These are phyloP conservation scores for Drosophila acutilabella DNA, from an alignment of 2,888 invertebrate species.

Conservation along the genomic window DNA sequence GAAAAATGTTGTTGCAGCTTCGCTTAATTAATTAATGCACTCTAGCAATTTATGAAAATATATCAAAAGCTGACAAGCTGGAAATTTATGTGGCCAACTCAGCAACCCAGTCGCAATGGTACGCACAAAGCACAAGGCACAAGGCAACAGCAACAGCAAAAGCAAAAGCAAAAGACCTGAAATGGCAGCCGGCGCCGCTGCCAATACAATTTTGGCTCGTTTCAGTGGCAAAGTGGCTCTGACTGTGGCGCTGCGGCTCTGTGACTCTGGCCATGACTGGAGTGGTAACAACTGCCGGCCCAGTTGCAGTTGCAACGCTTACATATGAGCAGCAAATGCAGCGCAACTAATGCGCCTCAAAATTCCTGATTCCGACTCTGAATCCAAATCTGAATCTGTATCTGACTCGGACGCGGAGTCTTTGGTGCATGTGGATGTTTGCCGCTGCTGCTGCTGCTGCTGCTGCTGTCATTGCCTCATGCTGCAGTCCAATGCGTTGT, in stretches of 20 bases:
- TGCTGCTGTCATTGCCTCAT: conserved; percentile 47
- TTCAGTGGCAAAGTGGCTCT: conserved; percentile 61
- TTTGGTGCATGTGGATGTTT: conserved; percentile 5
- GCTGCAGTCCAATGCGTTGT: conserved; percentile 68
- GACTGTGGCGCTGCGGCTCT: conserved; percentile 23
- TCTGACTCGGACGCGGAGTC: neutral
- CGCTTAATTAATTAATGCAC: conserved; percentile 85
- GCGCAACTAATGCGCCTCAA: conserved; percentile 81
- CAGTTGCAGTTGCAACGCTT: conserved; percentile 62
- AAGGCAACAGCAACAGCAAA: neutral
- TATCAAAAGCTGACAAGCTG: conserved; percentile 85
- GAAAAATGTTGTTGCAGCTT: conserved; percentile 55
- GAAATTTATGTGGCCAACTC: conserved; percentile 84
- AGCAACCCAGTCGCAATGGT: conserved; percentile 31
- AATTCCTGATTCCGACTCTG: conserved; percentile 67
- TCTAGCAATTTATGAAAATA: conserved; percentile 85
- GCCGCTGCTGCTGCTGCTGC: conserved; percentile 48
- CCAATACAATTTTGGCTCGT: conserved; percentile 77
- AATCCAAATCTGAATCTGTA: conserved; percentile 20
- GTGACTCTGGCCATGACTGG: conserved; percentile 33
- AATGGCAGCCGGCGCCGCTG: conserved; percentile 75
- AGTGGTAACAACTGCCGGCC: conserved; percentile 21
- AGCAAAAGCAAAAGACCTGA: conserved; percentile 39
- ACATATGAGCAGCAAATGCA: conserved; percentile 80
- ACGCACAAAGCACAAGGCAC: conserved; percentile 32